Conservation (phyloP, 2,113 vertebrate species). For the Elephantulus edwardii region DNA sequence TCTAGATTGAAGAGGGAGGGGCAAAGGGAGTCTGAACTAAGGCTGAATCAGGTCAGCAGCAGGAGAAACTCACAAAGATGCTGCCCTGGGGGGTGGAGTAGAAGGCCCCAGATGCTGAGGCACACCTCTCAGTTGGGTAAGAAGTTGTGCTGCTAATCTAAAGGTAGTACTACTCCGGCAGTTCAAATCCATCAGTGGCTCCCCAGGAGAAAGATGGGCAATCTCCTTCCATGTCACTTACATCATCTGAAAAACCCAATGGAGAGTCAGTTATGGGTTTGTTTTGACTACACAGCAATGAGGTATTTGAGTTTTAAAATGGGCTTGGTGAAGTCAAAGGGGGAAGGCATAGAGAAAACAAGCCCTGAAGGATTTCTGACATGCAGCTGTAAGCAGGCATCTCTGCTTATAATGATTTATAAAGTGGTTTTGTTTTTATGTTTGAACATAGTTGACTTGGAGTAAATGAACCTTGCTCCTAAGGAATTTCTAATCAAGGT, state of each 20-base stretch:
- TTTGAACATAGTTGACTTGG: conserved; percentile 35
- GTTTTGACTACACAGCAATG: too few species aligned
- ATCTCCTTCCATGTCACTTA: too few species aligned
- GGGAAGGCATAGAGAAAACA: fast-evolving
- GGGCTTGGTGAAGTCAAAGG: background rate
- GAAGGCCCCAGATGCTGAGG: fast-evolving
- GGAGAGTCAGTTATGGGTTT: too few species aligned
- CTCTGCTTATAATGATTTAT: background rate
- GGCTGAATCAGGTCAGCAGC: fast-evolving
- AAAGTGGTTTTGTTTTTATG: conserved; percentile 17
- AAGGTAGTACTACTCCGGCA: too few species aligned
- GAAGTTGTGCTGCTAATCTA: too few species aligned
- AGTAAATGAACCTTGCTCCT: conserved; percentile 20
- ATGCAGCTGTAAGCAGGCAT: background rate
- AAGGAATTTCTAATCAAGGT: conserved; percentile 42
- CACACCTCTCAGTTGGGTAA: too few species aligned
- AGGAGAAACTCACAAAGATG: background rate
- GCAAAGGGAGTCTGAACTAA: fast-evolving
- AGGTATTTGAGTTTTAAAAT: fast-evolving
- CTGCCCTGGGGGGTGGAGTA: background rate
- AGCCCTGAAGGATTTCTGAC: background rate
- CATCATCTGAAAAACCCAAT: too few species aligned
- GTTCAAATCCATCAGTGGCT: too few species aligned
- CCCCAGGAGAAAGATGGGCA: too few species aligned
- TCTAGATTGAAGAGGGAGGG: fast-evolving